Evolutionary conservation across 1,140 invertebrate species (phyloP).

Genomic region (Eumaeus atala): DNA sequence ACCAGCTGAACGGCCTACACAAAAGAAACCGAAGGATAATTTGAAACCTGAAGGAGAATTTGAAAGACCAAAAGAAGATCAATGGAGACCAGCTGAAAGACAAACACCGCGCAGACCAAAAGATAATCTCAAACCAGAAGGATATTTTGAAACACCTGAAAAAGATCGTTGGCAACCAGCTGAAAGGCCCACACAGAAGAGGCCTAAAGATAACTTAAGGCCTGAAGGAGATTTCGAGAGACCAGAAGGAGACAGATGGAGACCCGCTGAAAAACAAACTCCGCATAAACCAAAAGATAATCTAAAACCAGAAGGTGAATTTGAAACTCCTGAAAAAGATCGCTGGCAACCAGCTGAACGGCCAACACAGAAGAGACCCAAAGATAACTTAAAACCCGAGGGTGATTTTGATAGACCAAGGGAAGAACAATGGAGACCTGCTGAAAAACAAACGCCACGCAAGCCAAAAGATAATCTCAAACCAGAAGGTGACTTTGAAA

Average conservation of each 20-base stretch:
- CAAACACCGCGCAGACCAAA: constrained; percentile 51
- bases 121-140: constrained; percentile 77
- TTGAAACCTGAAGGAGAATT: constrained; percentile 81
- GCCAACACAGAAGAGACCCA: constrained; percentile 50
- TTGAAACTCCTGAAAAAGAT: constrained; percentile 48
- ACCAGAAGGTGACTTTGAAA: constrained; percentile 77
- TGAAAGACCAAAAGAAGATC: constrained; percentile 66
- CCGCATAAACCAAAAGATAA: constrained; percentile 76
- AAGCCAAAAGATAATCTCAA: constrained; percentile 74
- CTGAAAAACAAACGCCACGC: constrained; percentile 65
- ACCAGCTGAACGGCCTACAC: constrained; percentile 68
- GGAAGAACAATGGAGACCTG: constrained; percentile 70
- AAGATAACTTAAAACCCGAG: constrained; percentile 74
- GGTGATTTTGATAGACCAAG: constrained; percentile 73
- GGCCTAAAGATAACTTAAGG: constrained; percentile 76
- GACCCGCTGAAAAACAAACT: constrained; percentile 75
- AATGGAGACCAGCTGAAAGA: constrained; percentile 71
- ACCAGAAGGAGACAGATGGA: constrained; percentile 65
- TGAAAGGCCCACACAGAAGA: constrained; percentile 65
- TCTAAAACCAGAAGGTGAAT: constrained; percentile 76
- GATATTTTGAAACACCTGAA: constrained; percentile 61
- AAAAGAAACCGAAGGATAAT: constrained; percentile 71
- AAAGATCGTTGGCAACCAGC: constrained; percentile 54
- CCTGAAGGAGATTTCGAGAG: constrained; percentile 78
- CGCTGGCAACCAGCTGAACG: constrained; percentile 55